These are phyloP conservation scores for Quadriops clusia DNA, from an alignment of 2,888 invertebrate genomes.

Conservation along the genomic window DNA sequence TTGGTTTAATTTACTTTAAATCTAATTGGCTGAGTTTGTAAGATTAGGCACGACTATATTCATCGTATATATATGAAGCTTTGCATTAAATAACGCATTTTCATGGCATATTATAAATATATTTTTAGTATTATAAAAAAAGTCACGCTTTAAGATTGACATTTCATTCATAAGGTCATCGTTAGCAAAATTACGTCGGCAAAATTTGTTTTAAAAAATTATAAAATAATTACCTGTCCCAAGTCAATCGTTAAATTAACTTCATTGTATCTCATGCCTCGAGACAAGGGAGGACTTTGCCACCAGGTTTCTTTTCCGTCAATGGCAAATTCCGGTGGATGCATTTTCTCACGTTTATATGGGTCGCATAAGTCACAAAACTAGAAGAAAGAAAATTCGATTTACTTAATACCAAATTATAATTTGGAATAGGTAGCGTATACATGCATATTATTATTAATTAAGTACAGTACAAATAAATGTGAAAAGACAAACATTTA, in stretches of 20 bases:
- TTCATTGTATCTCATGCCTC: conserved; percentile 94
- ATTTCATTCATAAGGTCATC: background rate
- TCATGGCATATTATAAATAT: too few species aligned
- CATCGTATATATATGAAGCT: too few species aligned
- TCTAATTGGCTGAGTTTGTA: too few species aligned
- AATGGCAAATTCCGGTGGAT: conserved; percentile 85
- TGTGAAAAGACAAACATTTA: too few species aligned
- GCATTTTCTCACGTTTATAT: conserved; percentile 58
- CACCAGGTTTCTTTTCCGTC: conserved; percentile 97
- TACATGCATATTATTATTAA: too few species aligned
- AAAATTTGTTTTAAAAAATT: conserved; percentile 8
- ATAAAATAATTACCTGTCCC: conserved; percentile 67
- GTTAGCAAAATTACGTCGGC: background rate
- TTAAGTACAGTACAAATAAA: too few species aligned
- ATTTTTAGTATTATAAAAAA: background rate
- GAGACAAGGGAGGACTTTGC: conserved; percentile 96
- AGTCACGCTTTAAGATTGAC: background rate
- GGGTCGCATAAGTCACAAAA: conserved; percentile 89
- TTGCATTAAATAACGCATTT: too few species aligned
- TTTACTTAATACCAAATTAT: background rate
- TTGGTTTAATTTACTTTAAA: too few species aligned
- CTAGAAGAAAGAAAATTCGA: conserved; percentile 40
- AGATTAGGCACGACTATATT: too few species aligned
- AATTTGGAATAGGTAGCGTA: too few species aligned
- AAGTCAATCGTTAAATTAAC: conserved; percentile 95